Conservation (phyloP, 1,140 invertebrate genomes). For the Zaprionus ghesquierei region DNA sequence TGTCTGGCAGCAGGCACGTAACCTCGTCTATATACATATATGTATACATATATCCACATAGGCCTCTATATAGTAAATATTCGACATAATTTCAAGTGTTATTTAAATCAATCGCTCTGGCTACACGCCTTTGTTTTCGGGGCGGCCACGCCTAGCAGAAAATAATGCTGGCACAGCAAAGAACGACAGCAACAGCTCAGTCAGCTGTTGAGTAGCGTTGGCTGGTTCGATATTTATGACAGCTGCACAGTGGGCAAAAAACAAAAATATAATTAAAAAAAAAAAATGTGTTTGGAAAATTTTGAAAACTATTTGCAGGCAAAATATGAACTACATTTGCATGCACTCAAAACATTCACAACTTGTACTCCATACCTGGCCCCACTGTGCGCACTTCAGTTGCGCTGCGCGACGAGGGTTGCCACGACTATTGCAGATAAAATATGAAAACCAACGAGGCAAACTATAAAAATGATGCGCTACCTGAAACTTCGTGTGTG, state of each 20-base stretch:
- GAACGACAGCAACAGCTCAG: not conserved
- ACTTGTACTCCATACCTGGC: not conserved
- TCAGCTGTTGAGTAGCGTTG: slow-evolving; percentile 37
- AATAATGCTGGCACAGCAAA: not conserved
- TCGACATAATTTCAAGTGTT: slow-evolving; percentile 66
- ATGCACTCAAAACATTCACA: not conserved
- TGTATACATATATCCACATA: not conserved
- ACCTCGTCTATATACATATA: not conserved
- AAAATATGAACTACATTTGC: too few relatives aligned
- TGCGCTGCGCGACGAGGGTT: slow-evolving; percentile 23
- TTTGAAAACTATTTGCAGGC: not conserved
- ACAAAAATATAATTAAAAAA: not conserved
- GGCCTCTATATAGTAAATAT: not conserved
- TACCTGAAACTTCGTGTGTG: not conserved
- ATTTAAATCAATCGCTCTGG: slow-evolving; percentile 70
- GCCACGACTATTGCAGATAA: slow-evolving; percentile 12
- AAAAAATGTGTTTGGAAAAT: not conserved
- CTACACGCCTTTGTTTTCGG: slow-evolving; percentile 15
- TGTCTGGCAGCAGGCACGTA: slow-evolving; percentile 23
- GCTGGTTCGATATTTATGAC: slow-evolving; percentile 74
- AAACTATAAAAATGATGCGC: not conserved
- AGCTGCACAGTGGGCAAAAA: slow-evolving; percentile 27
- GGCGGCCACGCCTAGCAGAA: slow-evolving; percentile 22
- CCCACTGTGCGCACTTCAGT: not conserved
- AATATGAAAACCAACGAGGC: not conserved